A percentile compares a stretch with the other conserved stretches of the same genome.
These are phyloP conservation scores for Stegostoma tigrinum DNA, from an alignment of 2,113 vertebrate species.

Conservation along the genomic window DNA sequence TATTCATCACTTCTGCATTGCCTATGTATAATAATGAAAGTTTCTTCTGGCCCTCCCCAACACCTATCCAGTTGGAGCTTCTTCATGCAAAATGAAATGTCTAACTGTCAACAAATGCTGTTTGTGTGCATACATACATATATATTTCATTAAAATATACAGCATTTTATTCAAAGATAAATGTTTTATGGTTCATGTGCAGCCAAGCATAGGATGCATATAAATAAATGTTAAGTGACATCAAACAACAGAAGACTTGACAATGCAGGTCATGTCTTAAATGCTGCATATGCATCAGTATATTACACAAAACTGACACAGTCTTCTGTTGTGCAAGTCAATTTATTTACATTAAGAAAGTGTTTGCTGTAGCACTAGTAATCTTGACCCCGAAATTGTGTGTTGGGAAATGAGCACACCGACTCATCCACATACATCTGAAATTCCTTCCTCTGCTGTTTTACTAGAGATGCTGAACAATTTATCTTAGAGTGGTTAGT, in stretches of 20 bases:
- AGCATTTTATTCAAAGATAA: constrained; percentile 31
- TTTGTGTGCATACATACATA: constrained; percentile 20
- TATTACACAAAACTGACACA: neutral
- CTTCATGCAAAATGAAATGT: constrained; percentile 17
- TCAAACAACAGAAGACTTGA: neutral
- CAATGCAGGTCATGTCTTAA: neutral
- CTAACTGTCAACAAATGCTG: constrained; percentile 18
- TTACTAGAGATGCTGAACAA: neutral
- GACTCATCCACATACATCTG: neutral
- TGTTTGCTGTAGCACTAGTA: neutral
- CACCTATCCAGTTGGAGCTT: neutral
- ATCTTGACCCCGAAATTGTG: neutral
- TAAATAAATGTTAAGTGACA: constrained; percentile 34
- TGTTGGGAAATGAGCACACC: neutral
- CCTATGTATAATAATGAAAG: constrained; percentile 28
- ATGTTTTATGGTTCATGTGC: constrained; percentile 24
- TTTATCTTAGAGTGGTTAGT: neutral
- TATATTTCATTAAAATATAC: constrained; percentile 30
- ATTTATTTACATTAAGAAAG: neutral
- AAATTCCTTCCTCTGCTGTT: neutral
- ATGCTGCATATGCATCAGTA: neutral
- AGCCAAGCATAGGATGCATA: constrained; percentile 21
- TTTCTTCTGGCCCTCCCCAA: neutral
- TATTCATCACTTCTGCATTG: constrained; percentile 35
- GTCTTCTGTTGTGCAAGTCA: neutral